phyloP scores from a whole-genome alignment of 2,888 invertebrate species.

The Caenorhabditis plicata region DNA sequence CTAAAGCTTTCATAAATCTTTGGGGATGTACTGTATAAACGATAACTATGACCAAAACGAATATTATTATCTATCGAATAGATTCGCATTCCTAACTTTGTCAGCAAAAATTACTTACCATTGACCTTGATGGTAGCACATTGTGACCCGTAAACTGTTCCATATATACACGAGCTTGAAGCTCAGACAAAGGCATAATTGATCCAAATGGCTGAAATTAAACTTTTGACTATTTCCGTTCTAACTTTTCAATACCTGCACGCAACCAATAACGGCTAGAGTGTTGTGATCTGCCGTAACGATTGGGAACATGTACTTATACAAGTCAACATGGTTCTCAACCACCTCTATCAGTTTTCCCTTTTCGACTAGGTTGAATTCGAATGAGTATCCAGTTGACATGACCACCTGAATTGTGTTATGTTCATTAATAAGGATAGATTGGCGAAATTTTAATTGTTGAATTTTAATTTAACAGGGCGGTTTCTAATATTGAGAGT shows the following conservation, averaged over 20 bases:
- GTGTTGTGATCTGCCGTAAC: conserved; percentile 64
- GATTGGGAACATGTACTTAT: conserved; percentile 67
- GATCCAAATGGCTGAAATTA: conserved; percentile 68
- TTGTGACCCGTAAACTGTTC: no score
- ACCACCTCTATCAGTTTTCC: conserved; percentile 39
- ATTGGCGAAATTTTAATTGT: conserved; percentile 53
- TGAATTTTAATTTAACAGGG: conserved; percentile 44
- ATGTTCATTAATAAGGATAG: conserved; percentile 56
- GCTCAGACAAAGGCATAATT: conserved; percentile 68
- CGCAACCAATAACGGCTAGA: conserved; percentile 67
- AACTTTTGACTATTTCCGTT: neutral
- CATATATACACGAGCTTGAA: conserved; percentile 69
- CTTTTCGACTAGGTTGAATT: conserved; percentile 31
- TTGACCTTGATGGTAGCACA: conserved; percentile 5
- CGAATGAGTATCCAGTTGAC: conserved; percentile 48
- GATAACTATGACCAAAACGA: no score
- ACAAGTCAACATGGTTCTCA: conserved; percentile 61
- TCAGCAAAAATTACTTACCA: no score
- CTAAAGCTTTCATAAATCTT: no score
- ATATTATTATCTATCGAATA: no score
- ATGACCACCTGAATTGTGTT: no score
- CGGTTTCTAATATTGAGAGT: conserved; percentile 67
- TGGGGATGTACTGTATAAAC: no score
- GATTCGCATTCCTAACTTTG: no score
- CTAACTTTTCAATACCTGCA: conserved; percentile 58